A percentile compares a stretch with the other conserved stretches of the same genome.
phyloP scores from a whole-genome alignment of 2,797 vertebrate species.

The Mastacembelus armatus region DNA sequence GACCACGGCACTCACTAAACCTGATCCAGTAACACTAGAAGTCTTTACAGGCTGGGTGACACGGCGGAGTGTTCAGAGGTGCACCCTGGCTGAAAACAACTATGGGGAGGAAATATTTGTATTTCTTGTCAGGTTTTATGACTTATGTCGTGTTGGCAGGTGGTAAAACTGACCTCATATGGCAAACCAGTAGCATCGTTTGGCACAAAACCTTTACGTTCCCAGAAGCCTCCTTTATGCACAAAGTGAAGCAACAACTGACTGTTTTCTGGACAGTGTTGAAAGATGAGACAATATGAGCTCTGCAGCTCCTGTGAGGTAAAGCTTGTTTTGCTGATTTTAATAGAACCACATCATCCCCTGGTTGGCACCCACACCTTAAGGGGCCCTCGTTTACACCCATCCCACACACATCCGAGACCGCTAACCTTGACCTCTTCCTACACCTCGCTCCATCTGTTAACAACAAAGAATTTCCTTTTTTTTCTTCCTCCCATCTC shows the following conservation, averaged over 20 bases:
- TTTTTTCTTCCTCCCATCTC: slow-evolving; percentile 29
- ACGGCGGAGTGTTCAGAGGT: slow-evolving; percentile 19
- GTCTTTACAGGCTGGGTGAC: slow-evolving; percentile 22
- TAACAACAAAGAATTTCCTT: slow-evolving; percentile 82
- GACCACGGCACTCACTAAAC: slow-evolving; percentile 49
- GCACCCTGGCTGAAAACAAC: neutral
- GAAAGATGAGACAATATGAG: neutral
- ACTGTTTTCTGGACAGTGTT: neutral
- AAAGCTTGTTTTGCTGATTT: slow-evolving; percentile 24
- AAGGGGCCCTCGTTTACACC: slow-evolving; percentile 29
- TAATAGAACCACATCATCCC: slow-evolving; percentile 11
- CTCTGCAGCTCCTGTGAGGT: neutral
- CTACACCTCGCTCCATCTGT: slow-evolving; percentile 92
- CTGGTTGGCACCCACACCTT: slow-evolving; percentile 18
- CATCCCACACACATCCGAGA: slow-evolving; percentile 42
- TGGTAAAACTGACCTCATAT: neutral
- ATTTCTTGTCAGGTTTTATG: neutral
- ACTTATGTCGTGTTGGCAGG: no score
- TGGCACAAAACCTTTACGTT: neutral
- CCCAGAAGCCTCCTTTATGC: neutral
- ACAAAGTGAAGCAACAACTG: neutral
- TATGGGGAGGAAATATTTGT: no score
- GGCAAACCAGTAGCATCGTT: neutral
- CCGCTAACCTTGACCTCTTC: slow-evolving; percentile 91
- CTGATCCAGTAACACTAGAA: slow-evolving; percentile 56